Evolutionary conservation across 2,888 invertebrate species (phyloP), one percentile per base, ranked within the genome.

Genomic region (Latheticus oryzae): DNA sequence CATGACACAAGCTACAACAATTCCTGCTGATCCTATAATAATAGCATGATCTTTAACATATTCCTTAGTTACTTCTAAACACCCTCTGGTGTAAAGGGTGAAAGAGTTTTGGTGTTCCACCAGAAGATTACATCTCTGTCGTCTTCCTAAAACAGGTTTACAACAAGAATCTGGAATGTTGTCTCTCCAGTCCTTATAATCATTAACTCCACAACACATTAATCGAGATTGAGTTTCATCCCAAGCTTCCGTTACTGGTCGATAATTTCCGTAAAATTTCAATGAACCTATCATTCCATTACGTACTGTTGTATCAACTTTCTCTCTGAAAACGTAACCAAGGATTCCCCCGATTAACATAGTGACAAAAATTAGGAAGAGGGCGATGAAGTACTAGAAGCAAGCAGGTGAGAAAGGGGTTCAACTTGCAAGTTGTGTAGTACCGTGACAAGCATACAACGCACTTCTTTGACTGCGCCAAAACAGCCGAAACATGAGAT

Each of bases 401-500:
- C 5, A 4, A 21, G 15, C 3, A 21, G 12, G 32, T 15, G 23
- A 33, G 8, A 43, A 5, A 5, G 13, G 4, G 32, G 32, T 3
- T 9, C 17, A 12, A 1, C n/a, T n/a, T n/a, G n/a, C n/a, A n/a
- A n/a, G n/a, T n/a, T n/a, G n/a, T n/a, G n/a, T n/a, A 12, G 23
- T 28, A 95, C 95, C 82, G 91, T 91, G 52, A 95, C 84, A 37
- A 97, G 85, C 87, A 97, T 89, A 79, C 95, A 96, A 78, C 93
- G 91, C 73, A 95, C 90, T 83, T 97, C 96, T 76, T 90, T 92
- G 33, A 92, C 88, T n/a, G 96, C 94, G 32, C 96, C 97, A 72
- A 93, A 85, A 79, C 95, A 96, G 53, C 97, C 97, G 61, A 97
- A 85, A 77, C 95, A 89, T 5, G 96, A 90, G 47, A 96, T 85